phyloP scores from a whole-genome alignment of 2,888 invertebrate genomes.

The Anarsia innoxiella region DNA sequence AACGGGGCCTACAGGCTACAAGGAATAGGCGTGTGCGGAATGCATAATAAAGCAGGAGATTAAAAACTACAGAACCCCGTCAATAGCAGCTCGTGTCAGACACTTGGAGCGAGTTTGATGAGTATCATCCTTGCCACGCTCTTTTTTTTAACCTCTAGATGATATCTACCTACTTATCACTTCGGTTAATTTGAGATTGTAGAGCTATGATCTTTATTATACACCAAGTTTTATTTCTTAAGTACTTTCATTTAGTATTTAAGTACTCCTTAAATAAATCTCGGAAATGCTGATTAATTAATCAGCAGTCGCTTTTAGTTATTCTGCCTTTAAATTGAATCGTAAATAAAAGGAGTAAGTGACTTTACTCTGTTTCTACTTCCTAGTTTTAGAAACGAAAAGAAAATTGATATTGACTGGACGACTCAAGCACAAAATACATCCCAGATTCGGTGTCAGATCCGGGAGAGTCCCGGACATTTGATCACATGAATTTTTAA shows the following conservation, averaged over 20 bases:
- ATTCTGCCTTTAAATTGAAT: no score
- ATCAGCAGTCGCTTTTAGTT: no score
- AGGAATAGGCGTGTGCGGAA: slow-evolving; percentile 71
- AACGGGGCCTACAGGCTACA: slow-evolving; percentile 50
- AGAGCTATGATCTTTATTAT: background rate
- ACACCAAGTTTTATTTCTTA: background rate
- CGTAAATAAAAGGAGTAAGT: no score
- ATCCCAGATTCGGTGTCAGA: slow-evolving; percentile 25
- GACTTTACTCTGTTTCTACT: no score
- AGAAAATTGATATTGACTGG: slow-evolving; percentile 30
- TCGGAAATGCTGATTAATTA: no score
- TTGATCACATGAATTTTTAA: slow-evolving; percentile 52
- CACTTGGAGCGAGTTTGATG: slow-evolving; percentile 21
- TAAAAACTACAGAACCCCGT: slow-evolving; percentile 71
- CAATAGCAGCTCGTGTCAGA: slow-evolving; percentile 46
- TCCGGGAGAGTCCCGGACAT: slow-evolving; percentile 27
- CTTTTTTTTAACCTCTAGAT: background rate
- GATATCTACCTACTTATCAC: background rate
- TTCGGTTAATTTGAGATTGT: background rate
- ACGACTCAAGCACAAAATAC: slow-evolving; percentile 29
- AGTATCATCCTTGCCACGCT: slow-evolving; percentile 1
- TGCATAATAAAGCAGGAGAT: slow-evolving; percentile 70
- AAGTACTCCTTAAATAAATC: no score
- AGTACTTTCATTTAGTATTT: no score
- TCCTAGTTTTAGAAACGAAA: slow-evolving; percentile 6